A percentile compares a stretch with the other conserved stretches of the same genome.
phyloP scores from a whole-genome alignment of 2,113 vertebrate genomes.

The Gila orcuttii region DNA sequence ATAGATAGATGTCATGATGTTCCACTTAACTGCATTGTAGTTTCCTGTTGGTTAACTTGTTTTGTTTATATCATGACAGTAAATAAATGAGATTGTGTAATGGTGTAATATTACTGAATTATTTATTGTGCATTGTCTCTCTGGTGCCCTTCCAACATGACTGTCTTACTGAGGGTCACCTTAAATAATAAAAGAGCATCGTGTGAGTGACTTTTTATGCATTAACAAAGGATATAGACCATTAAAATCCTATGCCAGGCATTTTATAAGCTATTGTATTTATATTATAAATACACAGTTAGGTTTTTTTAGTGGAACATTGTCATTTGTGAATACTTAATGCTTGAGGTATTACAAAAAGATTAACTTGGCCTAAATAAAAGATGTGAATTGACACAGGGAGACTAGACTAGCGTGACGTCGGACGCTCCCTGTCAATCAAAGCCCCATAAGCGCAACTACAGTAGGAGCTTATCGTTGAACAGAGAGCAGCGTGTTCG shows the following conservation, averaged over 20 bases:
- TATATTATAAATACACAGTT: not conserved
- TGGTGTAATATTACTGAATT: constrained; percentile 19
- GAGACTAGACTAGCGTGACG: constrained; percentile 40
- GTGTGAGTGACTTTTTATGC: not conserved
- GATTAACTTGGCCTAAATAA: not conserved
- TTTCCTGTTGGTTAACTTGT: not conserved
- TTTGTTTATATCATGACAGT: not conserved
- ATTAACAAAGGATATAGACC: not conserved
- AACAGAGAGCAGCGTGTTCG: not conserved
- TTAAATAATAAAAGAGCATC: not conserved
- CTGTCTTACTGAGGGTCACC: not conserved
- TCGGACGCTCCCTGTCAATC: constrained; percentile 41
- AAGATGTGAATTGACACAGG: not conserved
- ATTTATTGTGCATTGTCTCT: not conserved
- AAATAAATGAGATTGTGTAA: not conserved
- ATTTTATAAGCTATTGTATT: no score
- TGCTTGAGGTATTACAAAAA: not conserved
- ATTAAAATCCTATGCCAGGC: not conserved
- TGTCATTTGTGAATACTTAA: not conserved
- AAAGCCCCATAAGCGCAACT: constrained; percentile 10
- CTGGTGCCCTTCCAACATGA: not conserved
- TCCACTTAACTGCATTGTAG: not conserved
- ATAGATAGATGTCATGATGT: not conserved
- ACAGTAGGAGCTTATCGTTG: constrained; percentile 12
- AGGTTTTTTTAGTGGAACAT: not conserved